Percentiles rank a stretch among this genome's conserved stretches.
Evolutionary conservation across 2,797 vertebrate genomes (phyloP).

Genomic region (Sebastes steindachneri): DNA sequence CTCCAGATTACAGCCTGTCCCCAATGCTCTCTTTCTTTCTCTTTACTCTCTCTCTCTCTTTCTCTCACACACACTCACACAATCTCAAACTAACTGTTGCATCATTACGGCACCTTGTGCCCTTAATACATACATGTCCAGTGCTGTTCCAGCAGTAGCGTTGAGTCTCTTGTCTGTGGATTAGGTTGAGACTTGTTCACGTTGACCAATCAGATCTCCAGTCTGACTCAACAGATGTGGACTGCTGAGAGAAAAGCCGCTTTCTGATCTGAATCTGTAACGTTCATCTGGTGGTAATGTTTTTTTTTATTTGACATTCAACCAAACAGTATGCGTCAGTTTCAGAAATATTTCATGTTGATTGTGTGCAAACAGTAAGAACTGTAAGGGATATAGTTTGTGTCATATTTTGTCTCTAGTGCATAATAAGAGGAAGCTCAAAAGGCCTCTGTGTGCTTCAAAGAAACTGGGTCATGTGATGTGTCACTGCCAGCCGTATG

Average conservation of each 20-base stretch:
- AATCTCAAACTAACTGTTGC: not conserved
- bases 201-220: slow-evolving; percentile 9
- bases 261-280: not conserved
- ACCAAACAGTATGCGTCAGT: not conserved
- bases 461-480: not conserved
- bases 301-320: not conserved
- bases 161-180: not conserved
- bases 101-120: not conserved
- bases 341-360: not conserved
- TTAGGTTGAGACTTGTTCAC: not conserved
- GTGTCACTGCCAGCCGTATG: not conserved
- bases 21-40: not conserved
- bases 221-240: slow-evolving; percentile 20
- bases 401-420: not conserved
- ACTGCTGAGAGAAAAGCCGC: not conserved
- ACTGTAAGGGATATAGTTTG: not conserved
- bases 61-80: not conserved
- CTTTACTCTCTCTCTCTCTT: not conserved
- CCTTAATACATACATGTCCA: not conserved
- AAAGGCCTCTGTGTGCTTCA: not conserved
- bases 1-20: not conserved
- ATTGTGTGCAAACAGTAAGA: not conserved
- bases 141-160: not conserved
- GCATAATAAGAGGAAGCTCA: not conserved
- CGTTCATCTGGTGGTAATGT: not conserved